Evolutionary conservation across 1,140 invertebrate genomes (phyloP).

Genomic region (Conopomorpha cramerella): DNA sequence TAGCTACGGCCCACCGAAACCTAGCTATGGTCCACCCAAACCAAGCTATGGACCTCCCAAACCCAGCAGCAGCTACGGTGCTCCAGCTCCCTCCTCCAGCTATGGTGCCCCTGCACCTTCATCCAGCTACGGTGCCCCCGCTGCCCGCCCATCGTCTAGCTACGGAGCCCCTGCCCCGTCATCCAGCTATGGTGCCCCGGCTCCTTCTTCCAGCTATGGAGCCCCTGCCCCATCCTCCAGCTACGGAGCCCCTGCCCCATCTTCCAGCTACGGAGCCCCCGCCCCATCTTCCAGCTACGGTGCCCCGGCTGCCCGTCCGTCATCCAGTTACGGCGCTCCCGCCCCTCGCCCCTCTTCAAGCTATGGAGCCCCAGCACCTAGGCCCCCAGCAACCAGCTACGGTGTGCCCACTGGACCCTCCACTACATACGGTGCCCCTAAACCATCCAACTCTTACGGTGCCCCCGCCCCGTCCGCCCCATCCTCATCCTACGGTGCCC

Average conservation of each 20-base stretch:
- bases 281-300: slow-evolving; percentile 24
- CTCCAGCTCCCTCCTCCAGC: slow-evolving; percentile 13
- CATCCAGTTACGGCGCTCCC: slow-evolving; percentile 27
- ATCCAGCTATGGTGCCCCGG: slow-evolving; percentile 10
- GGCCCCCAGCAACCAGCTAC: slow-evolving; percentile 18
- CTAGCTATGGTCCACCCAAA: too few relatives aligned
- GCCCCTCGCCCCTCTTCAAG: slow-evolving; percentile 31
- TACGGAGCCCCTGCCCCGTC: slow-evolving; percentile 13
- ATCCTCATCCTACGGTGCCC: slow-evolving; percentile 11
- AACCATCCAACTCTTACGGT: slow-evolving; percentile 20
- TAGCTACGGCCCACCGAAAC: too few relatives aligned
- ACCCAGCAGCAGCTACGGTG: slow-evolving; percentile 7
- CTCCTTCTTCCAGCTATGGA: slow-evolving; percentile 45
- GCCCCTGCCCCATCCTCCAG: slow-evolving; percentile 25
- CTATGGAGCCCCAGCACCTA: slow-evolving; percentile 52
- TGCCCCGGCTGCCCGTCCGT: slow-evolving; percentile 17
- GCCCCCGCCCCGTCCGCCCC: slow-evolving; percentile 10
- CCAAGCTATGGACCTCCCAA: slow-evolving; percentile 3
- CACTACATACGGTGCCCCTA: slow-evolving; percentile 6
- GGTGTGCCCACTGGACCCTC: slow-evolving; percentile 15
- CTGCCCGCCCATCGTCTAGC: slow-evolving; percentile 5
- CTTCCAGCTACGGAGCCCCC: slow-evolving; percentile 6
- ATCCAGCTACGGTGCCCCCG: slow-evolving; percentile 11
- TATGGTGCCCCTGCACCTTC: slow-evolving; percentile 21
- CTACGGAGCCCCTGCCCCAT: slow-evolving; percentile 46